Percentiles rank a stretch among this genome's conserved stretches.
Evolutionary conservation across 2,113 vertebrate genomes (phyloP).

Genomic region (Halcyon senegalensis): DNA sequence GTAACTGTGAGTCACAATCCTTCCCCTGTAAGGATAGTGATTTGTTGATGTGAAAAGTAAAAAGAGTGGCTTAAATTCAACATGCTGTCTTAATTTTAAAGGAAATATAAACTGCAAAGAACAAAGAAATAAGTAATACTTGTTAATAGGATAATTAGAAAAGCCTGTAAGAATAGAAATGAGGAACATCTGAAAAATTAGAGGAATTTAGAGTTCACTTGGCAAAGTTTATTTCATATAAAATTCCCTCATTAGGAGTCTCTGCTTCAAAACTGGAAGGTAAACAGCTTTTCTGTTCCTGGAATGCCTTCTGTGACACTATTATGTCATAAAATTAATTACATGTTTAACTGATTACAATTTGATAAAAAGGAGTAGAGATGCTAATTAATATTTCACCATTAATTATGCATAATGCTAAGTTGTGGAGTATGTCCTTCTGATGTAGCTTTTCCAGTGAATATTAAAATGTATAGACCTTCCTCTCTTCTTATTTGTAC

Average conservation of each 20-base stretch:
- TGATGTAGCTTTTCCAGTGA: not conserved
- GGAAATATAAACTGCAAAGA: slow-evolving; percentile 3
- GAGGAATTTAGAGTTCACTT: not conserved
- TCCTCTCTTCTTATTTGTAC: not conserved
- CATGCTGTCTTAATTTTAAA: not conserved
- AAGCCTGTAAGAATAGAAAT: not conserved
- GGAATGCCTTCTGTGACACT: not conserved
- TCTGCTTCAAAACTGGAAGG: not conserved
- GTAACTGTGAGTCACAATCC: not conserved
- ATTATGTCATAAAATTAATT: not conserved
- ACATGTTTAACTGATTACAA: not conserved
- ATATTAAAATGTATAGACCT: not conserved
- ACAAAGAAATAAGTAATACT: not conserved
- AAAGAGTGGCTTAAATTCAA: not conserved
- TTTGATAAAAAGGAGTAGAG: not conserved
- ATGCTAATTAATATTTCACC: not conserved
- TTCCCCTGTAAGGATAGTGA: not conserved
- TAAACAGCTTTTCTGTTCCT: not conserved
- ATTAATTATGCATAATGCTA: not conserved
- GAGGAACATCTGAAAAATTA: not conserved
- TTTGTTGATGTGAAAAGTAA: not conserved
- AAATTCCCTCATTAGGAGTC: not conserved
- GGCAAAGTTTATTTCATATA: not conserved
- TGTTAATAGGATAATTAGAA: slow-evolving; percentile 13
- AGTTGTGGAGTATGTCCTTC: not conserved